Evolutionary conservation across 2,113 vertebrate genomes (phyloP), one percentile per base, ranked within the genome.

Genomic region (Crocuta crocuta): DNA sequence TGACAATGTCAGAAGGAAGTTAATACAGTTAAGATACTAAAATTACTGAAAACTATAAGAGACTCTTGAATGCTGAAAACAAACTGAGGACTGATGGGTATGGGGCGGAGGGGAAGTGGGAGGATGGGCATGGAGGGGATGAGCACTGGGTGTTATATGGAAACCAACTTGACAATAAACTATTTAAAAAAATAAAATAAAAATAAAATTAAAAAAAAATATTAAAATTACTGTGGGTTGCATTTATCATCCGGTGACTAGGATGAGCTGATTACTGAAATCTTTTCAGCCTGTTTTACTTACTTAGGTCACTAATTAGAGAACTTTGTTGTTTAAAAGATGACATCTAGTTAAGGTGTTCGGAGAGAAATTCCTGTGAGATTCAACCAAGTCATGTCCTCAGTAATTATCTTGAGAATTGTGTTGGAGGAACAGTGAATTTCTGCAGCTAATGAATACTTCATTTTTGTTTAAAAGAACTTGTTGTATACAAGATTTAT

Each of bases 291-390:
- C 55, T n/a, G 28, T 96, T 82, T 95, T 93, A 86, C 83, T 96
- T 96, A 97, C 80, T 91, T 96, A 97, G 83, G 86, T 89, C 89
- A 95, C 79, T 98, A 97, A 97, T 96, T 98, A 97, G 74, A 97
- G 70, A 95, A 92, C 95, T 95, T 95, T 93, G 81, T 98, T 97
- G 90, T 95, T 97, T 97, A 94, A 82, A 94, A 96, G 61, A 78
- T 89, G 33, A 39, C 70, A 85, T 94, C 83, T 95, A 92, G 71
- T 95, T 96, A 93, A 91, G 84, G 91, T 96, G 91, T 84, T 95
- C 91, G 78, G 80, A 82, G 78, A 97, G 71, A 95, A 90, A 96
- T 95, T 97, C 91, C 85, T 96, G 76, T 97, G 97, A 97, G 95
- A 91, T 94, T 97, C 81, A 94, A 13, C 80, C 94, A 74, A 97